Base-by-base conservation (phyloP, 53 echinoderm and acorn worm species). In the Stichopus horrens region DNA sequence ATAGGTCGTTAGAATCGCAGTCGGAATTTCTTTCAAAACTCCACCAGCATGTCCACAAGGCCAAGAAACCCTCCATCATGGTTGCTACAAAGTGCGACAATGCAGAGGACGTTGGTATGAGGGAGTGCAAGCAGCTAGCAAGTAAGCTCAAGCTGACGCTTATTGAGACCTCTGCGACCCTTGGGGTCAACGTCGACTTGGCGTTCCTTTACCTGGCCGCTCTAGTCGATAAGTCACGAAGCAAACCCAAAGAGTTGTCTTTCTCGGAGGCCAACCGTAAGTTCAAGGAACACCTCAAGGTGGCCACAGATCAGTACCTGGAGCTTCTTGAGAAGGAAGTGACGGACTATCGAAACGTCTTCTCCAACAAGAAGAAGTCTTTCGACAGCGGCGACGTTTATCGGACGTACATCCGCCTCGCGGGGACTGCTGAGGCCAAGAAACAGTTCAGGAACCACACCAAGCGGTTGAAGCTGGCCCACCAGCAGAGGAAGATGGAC, bases 11-110 rank as follows among this genome's bases (percentile, higher is more conserved):
- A 54, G 92, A 92, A 55, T 75, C 76, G 56, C 97, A 97, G 89
- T 52, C 86, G 0, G 95, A 93, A 37, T 91, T 92, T 77, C 56
- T 97, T 20, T 86, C 90, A 21, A 84, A 88, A 76, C 90, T 97
- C 2, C 66, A 91, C 8, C 74, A 86, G 7, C 76, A 73, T 19
- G 77, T 96, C 53, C 57, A 79, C 86, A 97, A 93, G 83, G 86
- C 95, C 57, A 95, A 91, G 87, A 93, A 92, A 23, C 93, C 96
- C 7, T 80, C 87, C 21, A 91, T 97, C 5, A 86, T 97, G 11
- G 95, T 92, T 4, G 95, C 93, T 0, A 95, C 97, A 71, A 97
- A 97, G 23, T 95, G 91, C n/a, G 97, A 97, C 51, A 95, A 94
- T 23, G 90, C 92, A 0, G 86, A 90, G 73, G 95, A 95, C 4